Evolutionary conservation across 2,888 invertebrate species (phyloP), one percentile per base, ranked within the genome.

Genomic region (Caenorhabditis sp.): DNA sequence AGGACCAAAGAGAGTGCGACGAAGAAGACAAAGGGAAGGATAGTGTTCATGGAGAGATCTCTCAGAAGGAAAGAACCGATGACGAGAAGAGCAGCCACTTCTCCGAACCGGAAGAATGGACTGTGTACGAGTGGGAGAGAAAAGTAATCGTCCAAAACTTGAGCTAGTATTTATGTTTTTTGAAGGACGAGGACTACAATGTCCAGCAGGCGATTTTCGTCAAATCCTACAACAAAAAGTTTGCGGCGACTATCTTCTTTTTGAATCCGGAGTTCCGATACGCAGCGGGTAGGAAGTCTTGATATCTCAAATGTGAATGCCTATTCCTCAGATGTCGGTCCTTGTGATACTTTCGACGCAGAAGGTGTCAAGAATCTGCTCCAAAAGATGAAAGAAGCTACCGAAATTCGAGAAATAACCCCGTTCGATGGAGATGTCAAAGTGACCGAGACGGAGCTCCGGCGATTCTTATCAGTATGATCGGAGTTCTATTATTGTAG

Each of bases 251-350:
- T n/a, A 47, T 70, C 2, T 19, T 19, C 16, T 12, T 54, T 31
- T 47, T 79, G 24, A 47, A 72, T 47, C 79, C 79, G 6, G 79
- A 79, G 31, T 63, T 63, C 47, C 5, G 79, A 47, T 79, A 44
- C 8, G 47, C 38, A 0, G 63, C 70, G 6, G 56, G 64, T 72
- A 31, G 31, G 7, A 4, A 31, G 7, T 31, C n/a, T n/a, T n/a
- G n/a, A n/a, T 31, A 31, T 22, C 38, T 5, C 19, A 49, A 2
- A 49, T 49, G 6, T 12, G 38, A 31, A 31, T 6, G 4, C 7
- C 31, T 31, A 31, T 68, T 16, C n/a, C 44, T 59, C 49, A 74
- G 61, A 19, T 7, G 54, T 77, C 31, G 79, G 79, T 8, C 79
- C 79, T 0, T 51, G 61, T 31, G 56, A 61, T 26, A 70, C 77